Evolutionary conservation across 23 tunicate species (phyloP).

Genomic region (Corella eumyota): DNA sequence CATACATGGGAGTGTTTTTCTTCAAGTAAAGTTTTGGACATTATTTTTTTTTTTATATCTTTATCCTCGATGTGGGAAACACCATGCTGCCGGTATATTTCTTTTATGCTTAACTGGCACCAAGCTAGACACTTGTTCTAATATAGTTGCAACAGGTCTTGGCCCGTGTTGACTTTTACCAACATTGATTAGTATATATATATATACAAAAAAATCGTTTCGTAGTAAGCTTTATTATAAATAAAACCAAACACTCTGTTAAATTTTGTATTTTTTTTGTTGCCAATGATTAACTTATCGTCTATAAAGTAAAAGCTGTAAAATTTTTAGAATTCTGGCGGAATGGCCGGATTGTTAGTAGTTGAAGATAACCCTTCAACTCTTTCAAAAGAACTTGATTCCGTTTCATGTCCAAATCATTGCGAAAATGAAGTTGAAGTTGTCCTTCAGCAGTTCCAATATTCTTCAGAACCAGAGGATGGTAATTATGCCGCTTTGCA

Average conservation of each 20-base stretch:
- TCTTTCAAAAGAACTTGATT: slow-evolving; percentile 18
- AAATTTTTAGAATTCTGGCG: slow-evolving; percentile 31
- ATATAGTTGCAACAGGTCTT: too few relatives aligned
- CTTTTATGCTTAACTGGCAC: too few relatives aligned
- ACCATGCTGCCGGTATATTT: neutral
- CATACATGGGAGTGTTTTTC: slow-evolving; percentile 11
- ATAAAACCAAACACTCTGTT: too few relatives aligned
- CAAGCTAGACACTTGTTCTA: too few relatives aligned
- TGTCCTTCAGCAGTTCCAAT: slow-evolving; percentile 58
- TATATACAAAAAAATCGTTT: too few relatives aligned
- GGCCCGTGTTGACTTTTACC: too few relatives aligned
- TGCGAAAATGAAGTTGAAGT: slow-evolving; percentile 58
- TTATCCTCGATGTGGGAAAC: neutral
- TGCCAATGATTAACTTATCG: neutral
- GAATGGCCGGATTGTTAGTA: slow-evolving; percentile 74
- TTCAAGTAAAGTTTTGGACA: slow-evolving; percentile 9
- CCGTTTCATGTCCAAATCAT: slow-evolving; percentile 60
- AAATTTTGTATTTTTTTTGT: too few relatives aligned
- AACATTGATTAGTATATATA: neutral
- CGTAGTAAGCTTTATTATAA: too few relatives aligned
- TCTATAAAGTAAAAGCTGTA: neutral
- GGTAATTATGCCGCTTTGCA: slow-evolving; percentile 27
- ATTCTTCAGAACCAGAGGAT: slow-evolving; percentile 25
- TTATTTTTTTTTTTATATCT: neutral
- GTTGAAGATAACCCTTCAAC: slow-evolving; percentile 53